Percentiles rank a stretch among this genome's conserved stretches.
phyloP scores from a whole-genome alignment of 2,888 invertebrate genomes.

The Drosophila percnosoma region DNA sequence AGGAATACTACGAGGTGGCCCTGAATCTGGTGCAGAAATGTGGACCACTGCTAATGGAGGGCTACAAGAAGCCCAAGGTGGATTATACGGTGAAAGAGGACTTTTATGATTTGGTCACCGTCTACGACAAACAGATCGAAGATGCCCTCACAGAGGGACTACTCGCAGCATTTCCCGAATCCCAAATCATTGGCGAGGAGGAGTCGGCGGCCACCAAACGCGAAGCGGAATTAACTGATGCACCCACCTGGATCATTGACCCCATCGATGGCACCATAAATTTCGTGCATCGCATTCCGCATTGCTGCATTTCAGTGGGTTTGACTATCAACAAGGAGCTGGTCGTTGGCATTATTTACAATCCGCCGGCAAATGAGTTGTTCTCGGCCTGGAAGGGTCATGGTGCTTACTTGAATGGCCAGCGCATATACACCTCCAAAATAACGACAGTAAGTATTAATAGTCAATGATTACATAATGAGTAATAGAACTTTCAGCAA shows the following conservation, averaged over 20 bases:
- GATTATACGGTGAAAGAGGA: slow-evolving; percentile 86
- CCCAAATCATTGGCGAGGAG: slow-evolving; percentile 93
- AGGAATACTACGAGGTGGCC: slow-evolving; percentile 81
- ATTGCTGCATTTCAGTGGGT: slow-evolving; percentile 90
- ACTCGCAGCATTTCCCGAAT: slow-evolving; percentile 87
- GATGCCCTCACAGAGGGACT: slow-evolving; percentile 88
- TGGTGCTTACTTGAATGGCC: slow-evolving; percentile 91
- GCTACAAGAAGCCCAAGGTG: slow-evolving; percentile 80
- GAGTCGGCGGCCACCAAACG: slow-evolving; percentile 80
- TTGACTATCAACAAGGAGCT: slow-evolving; percentile 87
- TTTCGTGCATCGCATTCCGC: slow-evolving; percentile 90
- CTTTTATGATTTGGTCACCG: slow-evolving; percentile 91
- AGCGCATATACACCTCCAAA: slow-evolving; percentile 85
- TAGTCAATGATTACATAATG: slow-evolving; percentile 15
- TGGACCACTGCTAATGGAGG: slow-evolving; percentile 82
- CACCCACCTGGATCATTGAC: slow-evolving; percentile 94
- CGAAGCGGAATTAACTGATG: slow-evolving; percentile 87
- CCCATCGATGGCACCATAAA: slow-evolving; percentile 96
- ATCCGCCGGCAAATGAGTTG: slow-evolving; percentile 90
- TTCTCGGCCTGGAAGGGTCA: slow-evolving; percentile 90
- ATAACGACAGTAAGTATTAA: slow-evolving; percentile 75
- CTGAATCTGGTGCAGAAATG: slow-evolving; percentile 82
- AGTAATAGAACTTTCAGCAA: neutral
- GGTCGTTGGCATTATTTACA: slow-evolving; percentile 90
- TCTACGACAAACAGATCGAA: slow-evolving; percentile 92